Percentiles rank a stretch among this genome's conserved stretches.
Conservation (phyloP, 2,797 vertebrate genomes). For the Epinephelus coioides region DNA sequence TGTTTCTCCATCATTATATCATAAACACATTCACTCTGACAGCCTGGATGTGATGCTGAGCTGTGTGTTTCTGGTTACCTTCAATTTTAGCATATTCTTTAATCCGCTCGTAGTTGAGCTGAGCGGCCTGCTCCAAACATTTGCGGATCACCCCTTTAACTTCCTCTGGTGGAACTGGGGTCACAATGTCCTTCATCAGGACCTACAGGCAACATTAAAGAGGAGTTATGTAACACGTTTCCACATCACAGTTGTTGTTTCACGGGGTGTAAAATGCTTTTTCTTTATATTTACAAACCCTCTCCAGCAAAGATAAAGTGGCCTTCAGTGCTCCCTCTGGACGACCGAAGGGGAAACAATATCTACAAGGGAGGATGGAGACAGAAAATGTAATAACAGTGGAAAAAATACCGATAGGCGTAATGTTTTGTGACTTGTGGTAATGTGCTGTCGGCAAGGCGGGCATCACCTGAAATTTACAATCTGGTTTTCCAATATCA, state of each 20-base stretch:
- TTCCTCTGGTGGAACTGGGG: slow-evolving; percentile 97
- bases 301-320: slow-evolving; percentile 97
- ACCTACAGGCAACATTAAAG: slow-evolving; percentile 75
- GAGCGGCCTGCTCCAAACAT: slow-evolving; percentile 98
- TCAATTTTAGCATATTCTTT: slow-evolving; percentile 99
- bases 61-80: slow-evolving; percentile 88
- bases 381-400: slow-evolving; percentile 25
- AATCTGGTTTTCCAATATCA: slow-evolving; percentile 98
- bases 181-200: slow-evolving; percentile 99
- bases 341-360: slow-evolving; percentile 99
- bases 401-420: background rate
- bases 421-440: slow-evolving; percentile 1
- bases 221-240: slow-evolving; percentile 20
- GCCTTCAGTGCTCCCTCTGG: slow-evolving; percentile 99
- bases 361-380: slow-evolving; percentile 84
- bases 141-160: slow-evolving; percentile 99
- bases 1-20: background rate
- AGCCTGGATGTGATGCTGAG: slow-evolving; percentile 6
- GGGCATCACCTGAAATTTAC: slow-evolving; percentile 95
- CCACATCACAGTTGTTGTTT: slow-evolving; percentile 20
- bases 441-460: slow-evolving; percentile 18
- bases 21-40: slow-evolving; percentile 11
- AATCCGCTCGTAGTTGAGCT: slow-evolving; percentile 97
- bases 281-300: slow-evolving; percentile 87
- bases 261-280: background rate